Evolutionary conservation across 2,113 vertebrate species (phyloP).

Genomic region (Paracanthobrama guichenoti): DNA sequence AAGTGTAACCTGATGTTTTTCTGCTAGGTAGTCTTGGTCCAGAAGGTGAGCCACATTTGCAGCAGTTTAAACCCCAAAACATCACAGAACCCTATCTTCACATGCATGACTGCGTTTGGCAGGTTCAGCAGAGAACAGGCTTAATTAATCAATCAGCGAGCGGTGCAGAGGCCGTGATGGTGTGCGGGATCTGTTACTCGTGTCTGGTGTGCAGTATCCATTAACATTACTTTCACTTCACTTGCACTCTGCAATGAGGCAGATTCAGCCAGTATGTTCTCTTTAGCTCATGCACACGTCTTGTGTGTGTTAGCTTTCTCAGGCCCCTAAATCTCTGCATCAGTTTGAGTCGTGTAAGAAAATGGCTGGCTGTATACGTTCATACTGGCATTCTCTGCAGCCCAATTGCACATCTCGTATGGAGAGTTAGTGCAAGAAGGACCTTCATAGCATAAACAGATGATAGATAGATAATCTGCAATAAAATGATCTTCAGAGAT

Average conservation of each 20-base stretch:
- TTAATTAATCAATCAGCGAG: not conserved
- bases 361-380: no score
- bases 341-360: not conserved
- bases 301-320: not conserved
- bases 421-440: not conserved
- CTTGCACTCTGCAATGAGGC: not conserved
- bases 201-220: not conserved
- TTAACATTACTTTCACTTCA: not conserved
- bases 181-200: not conserved
- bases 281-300: no score
- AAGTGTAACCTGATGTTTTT: not conserved
- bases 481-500: not conserved
- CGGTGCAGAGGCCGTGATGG: not conserved
- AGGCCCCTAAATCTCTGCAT: not conserved
- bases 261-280: not conserved
- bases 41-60: not conserved
- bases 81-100: not conserved
- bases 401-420: not conserved
- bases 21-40: not conserved
- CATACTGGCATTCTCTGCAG: no score
- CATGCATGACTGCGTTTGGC: not conserved
- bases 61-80: not conserved
- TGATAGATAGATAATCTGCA: not conserved
- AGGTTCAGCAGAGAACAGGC: not conserved
- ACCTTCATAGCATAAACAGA: not conserved